phyloP scores from a whole-genome alignment of 1,140 invertebrate genomes.

The Trachelipus rathkii region DNA sequence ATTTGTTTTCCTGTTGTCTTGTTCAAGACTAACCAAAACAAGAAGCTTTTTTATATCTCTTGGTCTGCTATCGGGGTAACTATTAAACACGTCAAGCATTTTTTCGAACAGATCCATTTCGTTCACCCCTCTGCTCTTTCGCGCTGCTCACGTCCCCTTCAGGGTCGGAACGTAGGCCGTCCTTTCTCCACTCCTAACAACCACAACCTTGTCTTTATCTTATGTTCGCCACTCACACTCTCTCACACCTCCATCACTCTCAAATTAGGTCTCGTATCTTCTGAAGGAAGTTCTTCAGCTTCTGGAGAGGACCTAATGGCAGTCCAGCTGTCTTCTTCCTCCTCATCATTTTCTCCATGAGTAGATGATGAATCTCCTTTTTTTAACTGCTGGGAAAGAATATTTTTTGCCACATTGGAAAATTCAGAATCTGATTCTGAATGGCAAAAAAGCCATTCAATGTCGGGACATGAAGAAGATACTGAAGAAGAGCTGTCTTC shows the following conservation, averaged over 20 bases:
- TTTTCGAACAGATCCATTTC: background rate
- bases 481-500: background rate
- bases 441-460: background rate
- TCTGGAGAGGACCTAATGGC: background rate
- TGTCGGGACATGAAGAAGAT: background rate
- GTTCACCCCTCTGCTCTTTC: too few relatives aligned
- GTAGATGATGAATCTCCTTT: background rate
- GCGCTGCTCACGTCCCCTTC: background rate
- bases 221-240: background rate
- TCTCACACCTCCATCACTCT: background rate
- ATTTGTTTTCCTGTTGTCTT: background rate
- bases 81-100: background rate
- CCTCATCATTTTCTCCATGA: background rate
- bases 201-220: background rate
- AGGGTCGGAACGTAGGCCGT: background rate
- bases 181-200: background rate
- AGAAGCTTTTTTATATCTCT: conserved; percentile 2
- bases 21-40: background rate
- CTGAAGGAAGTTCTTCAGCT: background rate
- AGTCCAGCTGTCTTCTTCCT: conserved; percentile 5
- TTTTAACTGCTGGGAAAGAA: background rate
- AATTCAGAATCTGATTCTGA: background rate
- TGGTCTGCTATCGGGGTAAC: background rate
- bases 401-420: background rate
- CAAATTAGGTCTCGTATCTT: background rate